These are phyloP conservation scores for Oscheius sp. DNA, from an alignment of 2,888 invertebrate species.

Conservation along the genomic window DNA sequence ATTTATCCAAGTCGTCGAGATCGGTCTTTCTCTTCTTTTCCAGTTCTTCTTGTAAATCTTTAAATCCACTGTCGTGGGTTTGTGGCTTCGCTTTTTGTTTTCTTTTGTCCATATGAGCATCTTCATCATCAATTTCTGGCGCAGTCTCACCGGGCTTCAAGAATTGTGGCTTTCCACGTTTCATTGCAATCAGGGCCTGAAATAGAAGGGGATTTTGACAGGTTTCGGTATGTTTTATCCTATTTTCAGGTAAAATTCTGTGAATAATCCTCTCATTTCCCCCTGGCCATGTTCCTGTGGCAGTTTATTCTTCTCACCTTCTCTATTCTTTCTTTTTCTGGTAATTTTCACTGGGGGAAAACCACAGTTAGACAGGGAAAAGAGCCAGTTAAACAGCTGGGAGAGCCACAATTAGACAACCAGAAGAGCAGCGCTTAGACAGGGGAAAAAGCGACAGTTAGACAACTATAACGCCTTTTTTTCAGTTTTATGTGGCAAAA, in stretches of 20 bases:
- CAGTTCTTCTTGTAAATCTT: constrained; percentile 61
- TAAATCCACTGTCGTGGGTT: constrained; percentile 53
- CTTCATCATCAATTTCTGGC: constrained; percentile 61
- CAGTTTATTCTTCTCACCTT: not conserved
- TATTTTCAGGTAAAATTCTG: too few species aligned
- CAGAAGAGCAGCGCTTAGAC: too few species aligned
- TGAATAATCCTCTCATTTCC: too few species aligned
- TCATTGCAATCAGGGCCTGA: constrained; percentile 66
- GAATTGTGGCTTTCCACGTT: constrained; percentile 65
- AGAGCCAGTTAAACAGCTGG: too few species aligned
- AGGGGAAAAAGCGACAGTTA: too few species aligned
- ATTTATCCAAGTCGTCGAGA: constrained; percentile 57
- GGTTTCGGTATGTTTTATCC: too few species aligned
- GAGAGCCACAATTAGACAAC: too few species aligned
- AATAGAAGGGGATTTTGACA: not conserved
- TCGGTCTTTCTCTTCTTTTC: constrained; percentile 59
- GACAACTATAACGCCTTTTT: too few species aligned
- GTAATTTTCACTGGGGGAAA: too few species aligned
- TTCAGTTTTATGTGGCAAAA: too few species aligned
- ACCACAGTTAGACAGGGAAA: too few species aligned
- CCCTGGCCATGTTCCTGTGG: too few species aligned
- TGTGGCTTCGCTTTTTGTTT: constrained; percentile 49
- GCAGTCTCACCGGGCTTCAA: constrained; percentile 54
- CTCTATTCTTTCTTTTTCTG: not conserved
- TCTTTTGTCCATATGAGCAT: constrained; percentile 55